A percentile compares a stretch with the other conserved stretches of the same genome.
phyloP scores from a whole-genome alignment of 2,888 invertebrate genomes.

The Encarsia formosa region DNA sequence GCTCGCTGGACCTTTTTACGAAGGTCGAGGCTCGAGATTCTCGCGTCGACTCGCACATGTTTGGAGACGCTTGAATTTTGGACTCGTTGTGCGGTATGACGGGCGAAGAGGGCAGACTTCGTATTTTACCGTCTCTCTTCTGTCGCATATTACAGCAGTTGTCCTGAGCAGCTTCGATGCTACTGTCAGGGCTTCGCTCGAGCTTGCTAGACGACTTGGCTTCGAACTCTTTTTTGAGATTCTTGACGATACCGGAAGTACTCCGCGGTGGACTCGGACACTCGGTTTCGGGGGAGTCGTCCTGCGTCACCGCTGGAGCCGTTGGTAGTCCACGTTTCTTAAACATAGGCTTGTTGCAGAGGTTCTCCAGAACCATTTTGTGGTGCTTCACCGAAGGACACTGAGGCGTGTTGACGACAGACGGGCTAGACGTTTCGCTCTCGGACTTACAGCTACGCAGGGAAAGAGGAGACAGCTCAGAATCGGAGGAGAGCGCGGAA shows the following conservation, averaged over 20 bases:
- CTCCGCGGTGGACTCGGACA: slow-evolving; percentile 38
- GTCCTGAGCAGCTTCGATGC: slow-evolving; percentile 32
- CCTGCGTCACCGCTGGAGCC: slow-evolving; percentile 37
- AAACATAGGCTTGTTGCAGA: slow-evolving; percentile 47
- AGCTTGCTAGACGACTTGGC: slow-evolving; percentile 59
- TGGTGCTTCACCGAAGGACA: slow-evolving; percentile 57
- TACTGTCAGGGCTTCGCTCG: slow-evolving; percentile 42
- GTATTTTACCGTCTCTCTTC: slow-evolving; percentile 42
- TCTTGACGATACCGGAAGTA: slow-evolving; percentile 73
- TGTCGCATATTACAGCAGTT: slow-evolving; percentile 28
- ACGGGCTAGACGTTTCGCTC: slow-evolving; percentile 50
- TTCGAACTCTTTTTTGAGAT: slow-evolving; percentile 84
- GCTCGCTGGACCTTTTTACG: slow-evolving; percentile 27
- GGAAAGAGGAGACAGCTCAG: slow-evolving; percentile 41
- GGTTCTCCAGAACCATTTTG: slow-evolving; percentile 54
- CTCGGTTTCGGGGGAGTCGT: slow-evolving; percentile 42
- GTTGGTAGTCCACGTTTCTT: slow-evolving; percentile 44
- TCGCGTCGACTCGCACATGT: slow-evolving; percentile 35
- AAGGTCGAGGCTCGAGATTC: slow-evolving; percentile 11
- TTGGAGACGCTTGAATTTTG: slow-evolving; percentile 37
- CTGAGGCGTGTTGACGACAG: slow-evolving; percentile 52
- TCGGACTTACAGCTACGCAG: slow-evolving; percentile 46
- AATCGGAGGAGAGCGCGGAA: slow-evolving; percentile 49
- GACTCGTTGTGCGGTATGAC: slow-evolving; percentile 58
- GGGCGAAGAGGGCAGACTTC: slow-evolving; percentile 55